Percentiles rank a stretch among this genome's conserved stretches.
phyloP scores from a whole-genome alignment of 2,797 vertebrate species.

The Urophycis tenuis region DNA sequence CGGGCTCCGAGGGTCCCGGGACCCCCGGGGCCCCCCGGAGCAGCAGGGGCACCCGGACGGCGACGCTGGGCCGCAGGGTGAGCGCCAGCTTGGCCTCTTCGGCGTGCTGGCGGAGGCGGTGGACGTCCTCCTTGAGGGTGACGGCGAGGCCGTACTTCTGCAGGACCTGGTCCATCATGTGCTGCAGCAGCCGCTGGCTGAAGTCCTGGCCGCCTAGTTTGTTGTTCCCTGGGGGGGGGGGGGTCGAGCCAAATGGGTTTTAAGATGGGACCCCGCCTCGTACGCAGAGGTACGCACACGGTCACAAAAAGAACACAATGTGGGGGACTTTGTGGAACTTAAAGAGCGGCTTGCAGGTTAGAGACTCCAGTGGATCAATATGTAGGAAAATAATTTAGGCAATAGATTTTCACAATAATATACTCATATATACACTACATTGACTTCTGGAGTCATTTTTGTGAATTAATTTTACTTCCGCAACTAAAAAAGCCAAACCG shows the following conservation, averaged over 20 bases:
- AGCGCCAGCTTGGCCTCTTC: conserved; percentile 91
- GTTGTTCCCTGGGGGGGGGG: conserved; percentile 75
- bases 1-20: conserved; percentile 14
- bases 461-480: too few species aligned
- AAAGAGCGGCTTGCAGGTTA: too few species aligned
- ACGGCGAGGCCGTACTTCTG: conserved; percentile 74
- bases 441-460: too few species aligned
- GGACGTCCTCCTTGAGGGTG: conserved; percentile 85
- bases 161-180: conserved; percentile 71
- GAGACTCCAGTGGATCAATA: too few species aligned
- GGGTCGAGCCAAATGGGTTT: background rate
- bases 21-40: conserved; percentile 52
- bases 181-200: conserved; percentile 88
- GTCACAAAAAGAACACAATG: background rate
- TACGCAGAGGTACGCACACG: background rate
- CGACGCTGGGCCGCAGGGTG: conserved; percentile 70
- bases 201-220: conserved; percentile 97
- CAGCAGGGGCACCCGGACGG: conserved; percentile 70
- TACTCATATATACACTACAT: too few species aligned
- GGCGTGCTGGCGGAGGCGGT: conserved; percentile 83
- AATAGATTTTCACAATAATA: too few species aligned
- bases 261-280: background rate
- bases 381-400: too few species aligned
- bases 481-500: too few species aligned
- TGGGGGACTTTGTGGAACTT: too few species aligned